A percentile compares a stretch with the other conserved stretches of the same genome.
phyloP scores from a whole-genome alignment of 1,140 invertebrate genomes.

The Araneus ventricosus region DNA sequence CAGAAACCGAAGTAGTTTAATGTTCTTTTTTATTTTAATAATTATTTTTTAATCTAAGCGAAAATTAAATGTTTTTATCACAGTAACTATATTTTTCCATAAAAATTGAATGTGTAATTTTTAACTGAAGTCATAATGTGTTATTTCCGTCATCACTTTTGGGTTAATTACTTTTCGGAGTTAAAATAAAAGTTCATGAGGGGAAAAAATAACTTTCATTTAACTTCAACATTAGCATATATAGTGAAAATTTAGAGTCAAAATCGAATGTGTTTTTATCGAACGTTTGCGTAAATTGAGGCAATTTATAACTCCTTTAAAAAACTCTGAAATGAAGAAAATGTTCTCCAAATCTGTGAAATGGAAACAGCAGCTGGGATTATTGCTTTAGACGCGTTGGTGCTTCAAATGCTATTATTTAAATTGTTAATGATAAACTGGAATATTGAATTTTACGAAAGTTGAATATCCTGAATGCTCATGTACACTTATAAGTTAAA shows the following conservation, averaged over 20 bases:
- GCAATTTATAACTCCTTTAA: not conserved
- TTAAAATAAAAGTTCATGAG: not conserved
- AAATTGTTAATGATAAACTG: too few species aligned
- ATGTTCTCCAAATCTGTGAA: not conserved
- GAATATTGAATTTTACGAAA: too few species aligned
- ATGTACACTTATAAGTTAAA: too few species aligned
- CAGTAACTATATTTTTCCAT: not conserved
- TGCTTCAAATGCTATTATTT: too few species aligned
- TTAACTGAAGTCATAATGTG: not conserved
- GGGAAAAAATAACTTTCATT: not conserved
- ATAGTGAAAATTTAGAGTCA: not conserved
- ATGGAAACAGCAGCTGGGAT: not conserved
- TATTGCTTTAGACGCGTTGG: not conserved
- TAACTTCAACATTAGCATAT: constrained; percentile 18
- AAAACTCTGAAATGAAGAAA: not conserved
- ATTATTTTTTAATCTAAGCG: not conserved
- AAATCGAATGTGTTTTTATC: not conserved
- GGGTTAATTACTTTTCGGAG: not conserved
- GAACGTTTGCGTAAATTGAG: not conserved
- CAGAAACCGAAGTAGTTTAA: not conserved
- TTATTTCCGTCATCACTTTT: not conserved
- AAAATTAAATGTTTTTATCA: constrained; percentile 10
- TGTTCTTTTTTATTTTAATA: not conserved
- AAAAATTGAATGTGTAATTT: not conserved
- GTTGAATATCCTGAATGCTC: too few species aligned